Conservation (phyloP, 2,797 vertebrate species). For the Clarias pachynema region DNA sequence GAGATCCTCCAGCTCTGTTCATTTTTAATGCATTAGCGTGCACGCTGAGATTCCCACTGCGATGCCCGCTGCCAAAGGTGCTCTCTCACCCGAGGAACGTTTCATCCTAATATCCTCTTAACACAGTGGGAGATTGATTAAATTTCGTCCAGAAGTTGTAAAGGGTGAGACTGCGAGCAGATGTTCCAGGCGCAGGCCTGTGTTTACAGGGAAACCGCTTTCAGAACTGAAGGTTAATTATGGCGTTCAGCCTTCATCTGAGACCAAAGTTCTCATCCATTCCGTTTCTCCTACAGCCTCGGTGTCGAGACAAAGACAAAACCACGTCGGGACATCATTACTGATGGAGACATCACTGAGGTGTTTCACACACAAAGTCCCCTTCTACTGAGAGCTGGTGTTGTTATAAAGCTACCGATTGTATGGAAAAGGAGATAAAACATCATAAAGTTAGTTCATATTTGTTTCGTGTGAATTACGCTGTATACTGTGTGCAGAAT, state of each 20-base stretch:
- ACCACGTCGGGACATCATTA: neutral
- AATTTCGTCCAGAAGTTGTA: slow-evolving; percentile 52
- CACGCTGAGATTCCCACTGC: slow-evolving; percentile 49
- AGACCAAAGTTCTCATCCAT: neutral
- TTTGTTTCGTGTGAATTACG: neutral
- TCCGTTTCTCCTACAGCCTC: neutral
- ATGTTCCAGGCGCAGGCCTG: slow-evolving; percentile 61
- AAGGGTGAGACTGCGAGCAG: slow-evolving; percentile 59
- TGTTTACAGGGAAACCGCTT: slow-evolving; percentile 54
- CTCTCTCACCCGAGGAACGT: slow-evolving; percentile 60
- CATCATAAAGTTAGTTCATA: neutral
- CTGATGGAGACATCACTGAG: neutral
- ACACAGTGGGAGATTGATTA: slow-evolving; percentile 61
- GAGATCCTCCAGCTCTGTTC: slow-evolving; percentile 66
- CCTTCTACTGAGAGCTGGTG: neutral
- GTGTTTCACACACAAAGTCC: neutral
- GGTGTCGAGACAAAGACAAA: neutral
- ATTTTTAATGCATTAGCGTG: slow-evolving; percentile 57
- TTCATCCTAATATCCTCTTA: slow-evolving; percentile 62
- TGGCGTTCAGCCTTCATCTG: slow-evolving; percentile 5
- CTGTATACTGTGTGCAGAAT: too few species aligned
- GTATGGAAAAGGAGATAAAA: neutral
- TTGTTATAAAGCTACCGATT: neutral
- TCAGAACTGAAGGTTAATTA: slow-evolving; percentile 70
- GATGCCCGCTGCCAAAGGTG: slow-evolving; percentile 63